A percentile compares a stretch with the other conserved stretches of the same genome.
Evolutionary conservation across 2,797 vertebrate species (phyloP).

Genomic region (Gobio occitaniae): DNA sequence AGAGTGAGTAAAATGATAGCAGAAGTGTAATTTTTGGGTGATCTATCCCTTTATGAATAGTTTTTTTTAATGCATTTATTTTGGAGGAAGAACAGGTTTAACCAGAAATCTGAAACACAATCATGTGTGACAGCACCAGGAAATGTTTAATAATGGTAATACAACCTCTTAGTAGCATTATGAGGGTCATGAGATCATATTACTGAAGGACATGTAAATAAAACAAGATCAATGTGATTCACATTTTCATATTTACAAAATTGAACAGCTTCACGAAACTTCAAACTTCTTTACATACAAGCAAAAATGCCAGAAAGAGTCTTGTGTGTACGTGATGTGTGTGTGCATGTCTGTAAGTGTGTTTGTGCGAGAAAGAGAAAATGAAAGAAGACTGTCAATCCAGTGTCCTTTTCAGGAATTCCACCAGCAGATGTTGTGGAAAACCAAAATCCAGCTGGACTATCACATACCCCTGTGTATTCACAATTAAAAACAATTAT

Average conservation of each 20-base stretch:
- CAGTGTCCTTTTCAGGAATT: slow-evolving; percentile 80
- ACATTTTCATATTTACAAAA: slow-evolving; percentile 1
- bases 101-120: slow-evolving; percentile 6
- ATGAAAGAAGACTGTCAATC: slow-evolving; percentile 63
- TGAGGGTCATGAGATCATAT: neutral
- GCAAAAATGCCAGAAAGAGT: neutral
- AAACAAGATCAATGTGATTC: neutral
- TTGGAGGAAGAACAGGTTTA: neutral
- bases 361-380: neutral
- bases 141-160: slow-evolving; percentile 24
- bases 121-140: slow-evolving; percentile 3
- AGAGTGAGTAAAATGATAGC: neutral
- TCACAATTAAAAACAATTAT: neutral
- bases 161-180: slow-evolving; percentile 1
- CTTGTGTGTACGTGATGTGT: neutral
- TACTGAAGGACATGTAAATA: neutral
- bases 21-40: neutral
- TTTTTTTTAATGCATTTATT: neutral
- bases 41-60: neutral
- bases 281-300: neutral
- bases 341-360: neutral
- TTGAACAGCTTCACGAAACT: neutral
- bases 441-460: slow-evolving; percentile 89
- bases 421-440: slow-evolving; percentile 85
- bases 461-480: slow-evolving; percentile 80